These are phyloP conservation scores for Lucinisca nassula DNA, from an alignment of 2,888 invertebrate genomes.

Conservation along the genomic window DNA sequence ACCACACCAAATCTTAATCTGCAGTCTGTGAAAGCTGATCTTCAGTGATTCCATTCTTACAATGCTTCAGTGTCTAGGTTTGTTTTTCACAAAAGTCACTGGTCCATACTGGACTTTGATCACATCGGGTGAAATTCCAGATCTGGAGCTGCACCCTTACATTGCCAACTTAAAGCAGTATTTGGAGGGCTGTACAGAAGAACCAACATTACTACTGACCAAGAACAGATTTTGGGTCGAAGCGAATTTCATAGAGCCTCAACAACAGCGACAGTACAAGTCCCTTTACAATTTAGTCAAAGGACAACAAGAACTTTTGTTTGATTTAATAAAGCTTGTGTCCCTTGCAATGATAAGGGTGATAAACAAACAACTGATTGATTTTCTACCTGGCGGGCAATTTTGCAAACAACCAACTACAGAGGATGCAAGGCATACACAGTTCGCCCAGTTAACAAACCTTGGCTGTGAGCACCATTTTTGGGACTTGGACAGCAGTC, in stretches of 20 bases:
- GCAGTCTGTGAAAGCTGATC: conserved; percentile 33
- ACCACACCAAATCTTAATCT: conserved; percentile 38
- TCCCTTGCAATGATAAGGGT: too few species aligned
- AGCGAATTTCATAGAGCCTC: too few species aligned
- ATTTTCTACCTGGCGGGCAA: too few species aligned
- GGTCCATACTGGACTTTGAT: conserved; percentile 55
- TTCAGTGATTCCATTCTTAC: conserved; percentile 13
- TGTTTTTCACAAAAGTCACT: conserved; percentile 47
- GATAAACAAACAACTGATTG: too few species aligned
- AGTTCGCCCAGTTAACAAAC: neutral
- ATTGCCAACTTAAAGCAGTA: neutral
- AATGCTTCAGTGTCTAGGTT: conserved; percentile 32
- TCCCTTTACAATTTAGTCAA: too few species aligned
- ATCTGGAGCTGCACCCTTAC: conserved; percentile 40
- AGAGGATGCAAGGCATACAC: neutral
- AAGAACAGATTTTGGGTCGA: too few species aligned
- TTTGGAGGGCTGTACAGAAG: neutral
- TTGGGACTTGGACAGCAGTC: neutral
- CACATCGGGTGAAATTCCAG: conserved; percentile 12
- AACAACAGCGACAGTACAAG: too few species aligned
- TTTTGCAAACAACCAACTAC: neutral
- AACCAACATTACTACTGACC: neutral
- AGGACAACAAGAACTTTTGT: too few species aligned
- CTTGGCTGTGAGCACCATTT: neutral
- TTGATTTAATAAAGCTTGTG: too few species aligned